Evolutionary conservation across 2,888 invertebrate genomes (phyloP).

Genomic region (Lutraria lutraria): DNA sequence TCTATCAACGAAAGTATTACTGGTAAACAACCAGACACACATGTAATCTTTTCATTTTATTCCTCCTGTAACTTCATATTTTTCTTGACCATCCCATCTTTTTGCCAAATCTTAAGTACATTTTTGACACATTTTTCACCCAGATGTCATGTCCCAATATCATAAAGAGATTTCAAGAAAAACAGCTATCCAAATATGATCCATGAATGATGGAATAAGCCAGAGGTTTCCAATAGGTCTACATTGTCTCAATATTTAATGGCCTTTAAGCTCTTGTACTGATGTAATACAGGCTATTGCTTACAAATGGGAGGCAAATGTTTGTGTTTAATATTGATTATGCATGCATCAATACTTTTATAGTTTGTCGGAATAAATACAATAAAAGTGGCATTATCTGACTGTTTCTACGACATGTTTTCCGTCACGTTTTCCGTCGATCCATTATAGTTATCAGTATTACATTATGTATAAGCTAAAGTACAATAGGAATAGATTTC

Average conservation of each 20-base stretch:
- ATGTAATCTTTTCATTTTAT: too few relatives aligned
- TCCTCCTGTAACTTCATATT: too few relatives aligned
- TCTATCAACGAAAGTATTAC: too few relatives aligned
- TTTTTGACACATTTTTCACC: too few relatives aligned
- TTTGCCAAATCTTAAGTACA: too few relatives aligned
- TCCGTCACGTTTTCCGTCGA: neutral
- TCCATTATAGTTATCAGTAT: constrained; percentile 22
- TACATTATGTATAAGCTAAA: neutral
- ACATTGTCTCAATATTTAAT: constrained; percentile 17
- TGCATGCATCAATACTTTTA: constrained; percentile 19
- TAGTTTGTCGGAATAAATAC: constrained; percentile 13
- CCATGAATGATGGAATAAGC: neutral
- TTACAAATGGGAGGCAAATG: constrained; percentile 15
- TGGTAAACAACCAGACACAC: too few relatives aligned
- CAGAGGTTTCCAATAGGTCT: constrained; percentile 5
- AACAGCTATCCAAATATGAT: too few relatives aligned
- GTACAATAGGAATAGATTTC: constrained; percentile 10
- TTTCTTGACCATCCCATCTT: too few relatives aligned
- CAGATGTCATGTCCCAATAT: too few relatives aligned
- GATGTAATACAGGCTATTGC: constrained; percentile 14
- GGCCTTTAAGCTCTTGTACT: constrained; percentile 19
- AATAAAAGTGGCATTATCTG: neutral
- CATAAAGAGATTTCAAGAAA: too few relatives aligned
- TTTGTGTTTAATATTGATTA: constrained; percentile 21
- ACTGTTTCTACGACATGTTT: neutral